Evolutionary conservation across 2,113 vertebrate species (phyloP).

Genomic region (Lasiurus cinereus): DNA sequence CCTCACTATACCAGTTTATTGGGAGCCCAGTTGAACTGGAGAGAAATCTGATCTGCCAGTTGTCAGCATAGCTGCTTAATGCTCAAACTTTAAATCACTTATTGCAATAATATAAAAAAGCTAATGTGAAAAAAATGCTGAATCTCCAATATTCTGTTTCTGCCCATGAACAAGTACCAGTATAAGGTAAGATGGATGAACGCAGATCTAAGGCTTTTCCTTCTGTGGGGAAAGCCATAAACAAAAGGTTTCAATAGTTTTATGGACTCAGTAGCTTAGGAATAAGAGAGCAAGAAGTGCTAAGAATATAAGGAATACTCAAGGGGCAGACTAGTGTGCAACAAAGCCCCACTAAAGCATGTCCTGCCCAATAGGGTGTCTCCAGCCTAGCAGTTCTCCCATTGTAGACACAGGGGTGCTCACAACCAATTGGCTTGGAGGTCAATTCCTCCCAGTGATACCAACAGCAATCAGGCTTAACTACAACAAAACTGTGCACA

Average conservation of each 20-base stretch:
- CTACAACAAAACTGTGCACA: too few relatives aligned
- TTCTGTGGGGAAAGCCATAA: not conserved
- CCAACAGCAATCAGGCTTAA: too few relatives aligned
- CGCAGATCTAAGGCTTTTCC: not conserved
- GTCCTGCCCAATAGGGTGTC: too few relatives aligned
- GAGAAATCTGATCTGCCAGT: not conserved
- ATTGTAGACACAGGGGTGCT: too few relatives aligned
- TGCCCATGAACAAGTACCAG: not conserved
- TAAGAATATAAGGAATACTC: not conserved
- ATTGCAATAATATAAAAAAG: not conserved
- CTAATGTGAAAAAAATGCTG: not conserved
- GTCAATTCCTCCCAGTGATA: too few relatives aligned
- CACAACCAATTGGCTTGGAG: too few relatives aligned
- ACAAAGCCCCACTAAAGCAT: too few relatives aligned
- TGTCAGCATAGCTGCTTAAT: conserved; percentile 1
- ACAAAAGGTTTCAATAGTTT: not conserved
- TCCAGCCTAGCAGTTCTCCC: too few relatives aligned
- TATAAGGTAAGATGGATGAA: not conserved
- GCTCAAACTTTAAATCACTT: conserved; percentile 11
- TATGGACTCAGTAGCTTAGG: not conserved
- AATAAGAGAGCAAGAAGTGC: not conserved
- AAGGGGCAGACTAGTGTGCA: too few relatives aligned
- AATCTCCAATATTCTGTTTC: not conserved
- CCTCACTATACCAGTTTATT: not conserved
- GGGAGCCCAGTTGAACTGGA: conserved; percentile 7